A percentile compares a stretch with the other conserved stretches of the same genome.
Evolutionary conservation across 2,797 vertebrate genomes (phyloP).

Genomic region (Acanthurus tractus): DNA sequence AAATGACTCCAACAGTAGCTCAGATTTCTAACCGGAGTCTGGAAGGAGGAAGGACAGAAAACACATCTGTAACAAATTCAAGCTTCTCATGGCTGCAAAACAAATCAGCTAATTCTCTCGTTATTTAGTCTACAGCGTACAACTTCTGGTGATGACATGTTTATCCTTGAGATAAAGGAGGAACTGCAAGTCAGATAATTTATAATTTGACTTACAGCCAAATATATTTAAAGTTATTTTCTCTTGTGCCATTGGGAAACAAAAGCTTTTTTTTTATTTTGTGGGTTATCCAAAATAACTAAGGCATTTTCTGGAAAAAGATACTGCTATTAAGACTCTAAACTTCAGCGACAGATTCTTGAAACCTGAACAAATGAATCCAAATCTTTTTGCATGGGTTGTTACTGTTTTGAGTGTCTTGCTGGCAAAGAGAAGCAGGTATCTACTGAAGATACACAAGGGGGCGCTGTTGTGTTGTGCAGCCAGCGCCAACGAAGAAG

Average conservation of each 20-base stretch:
- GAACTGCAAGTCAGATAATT: too few relatives aligned
- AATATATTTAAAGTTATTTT: background rate
- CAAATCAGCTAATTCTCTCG: conserved; percentile 6
- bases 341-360: too few relatives aligned
- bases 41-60: conserved; percentile 42
- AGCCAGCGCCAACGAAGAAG: too few relatives aligned
- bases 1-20: conserved; percentile 68
- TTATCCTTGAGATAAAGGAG: conserved; percentile 2
- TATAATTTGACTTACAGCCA: background rate
- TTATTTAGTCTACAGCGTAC: background rate
- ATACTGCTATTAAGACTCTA: background rate
- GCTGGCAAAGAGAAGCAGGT: too few relatives aligned
- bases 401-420: too few relatives aligned
- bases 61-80: conserved; percentile 71
- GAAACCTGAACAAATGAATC: too few relatives aligned
- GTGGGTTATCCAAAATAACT: background rate
- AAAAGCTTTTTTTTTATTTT: background rate
- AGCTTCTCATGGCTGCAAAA: conserved; percentile 18
- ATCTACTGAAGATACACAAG: too few relatives aligned
- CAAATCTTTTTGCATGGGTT: too few relatives aligned
- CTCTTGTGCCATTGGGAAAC: background rate
- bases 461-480: too few relatives aligned
- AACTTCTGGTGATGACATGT: background rate
- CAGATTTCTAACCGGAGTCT: conserved; percentile 60
- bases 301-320: background rate